Conservation (phyloP, 2,113 vertebrate species). For the Neotoma lepida region DNA sequence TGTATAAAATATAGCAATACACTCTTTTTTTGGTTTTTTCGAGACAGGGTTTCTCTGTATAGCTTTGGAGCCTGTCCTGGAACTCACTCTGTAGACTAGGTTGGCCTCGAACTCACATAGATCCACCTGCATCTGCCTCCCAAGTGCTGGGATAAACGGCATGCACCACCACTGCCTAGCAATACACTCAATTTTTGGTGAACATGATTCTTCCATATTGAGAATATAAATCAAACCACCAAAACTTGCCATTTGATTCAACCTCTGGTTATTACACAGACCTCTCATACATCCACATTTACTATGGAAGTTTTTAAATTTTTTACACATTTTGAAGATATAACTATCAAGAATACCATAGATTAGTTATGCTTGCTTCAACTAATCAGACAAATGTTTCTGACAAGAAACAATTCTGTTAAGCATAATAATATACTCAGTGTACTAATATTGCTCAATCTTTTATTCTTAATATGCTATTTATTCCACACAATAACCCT, state of each 20-base stretch:
- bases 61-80: too few species aligned
- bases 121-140: too few species aligned
- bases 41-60: too few species aligned
- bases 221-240: slow-evolving; percentile 40
- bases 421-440: slow-evolving; percentile 44
- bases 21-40: slow-evolving; percentile 44
- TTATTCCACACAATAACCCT: slow-evolving; percentile 44
- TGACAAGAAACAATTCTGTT: slow-evolving; percentile 43
- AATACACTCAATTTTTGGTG: slow-evolving; percentile 29
- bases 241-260: slow-evolving; percentile 45
- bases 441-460: slow-evolving; percentile 8
- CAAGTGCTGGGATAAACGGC: too few species aligned
- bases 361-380: slow-evolving; percentile 9
- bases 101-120: too few species aligned
- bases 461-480: slow-evolving; percentile 52
- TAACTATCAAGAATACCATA: slow-evolving; percentile 33
- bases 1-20: slow-evolving; percentile 23
- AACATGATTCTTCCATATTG: slow-evolving; percentile 8
- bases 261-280: slow-evolving; percentile 15
- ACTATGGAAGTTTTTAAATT: slow-evolving; percentile 20
- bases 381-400: slow-evolving; percentile 41
- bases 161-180: too few species aligned
- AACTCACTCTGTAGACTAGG: too few species aligned
- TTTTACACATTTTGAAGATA: slow-evolving; percentile 11
- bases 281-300: background rate